phyloP scores from a whole-genome alignment of 2,113 vertebrate genomes.

The Dolichotis patagonum region DNA sequence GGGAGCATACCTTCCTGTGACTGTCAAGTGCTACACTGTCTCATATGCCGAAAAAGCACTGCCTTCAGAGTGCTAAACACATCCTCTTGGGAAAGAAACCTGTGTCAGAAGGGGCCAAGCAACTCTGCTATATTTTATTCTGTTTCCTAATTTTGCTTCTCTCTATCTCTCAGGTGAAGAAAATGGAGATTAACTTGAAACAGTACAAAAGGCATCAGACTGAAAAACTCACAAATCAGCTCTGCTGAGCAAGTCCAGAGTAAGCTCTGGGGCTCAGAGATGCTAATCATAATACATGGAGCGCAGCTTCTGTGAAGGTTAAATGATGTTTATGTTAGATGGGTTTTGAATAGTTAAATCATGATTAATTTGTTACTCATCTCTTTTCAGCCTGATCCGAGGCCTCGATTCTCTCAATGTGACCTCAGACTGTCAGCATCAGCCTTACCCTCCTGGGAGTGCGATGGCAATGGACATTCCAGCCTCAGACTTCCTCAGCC shows the following conservation, averaged over 20 bases:
- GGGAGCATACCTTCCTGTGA: neutral
- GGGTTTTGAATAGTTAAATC: neutral
- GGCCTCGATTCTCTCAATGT: neutral
- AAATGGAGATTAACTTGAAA: neutral
- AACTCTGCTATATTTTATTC: neutral
- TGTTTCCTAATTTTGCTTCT: neutral
- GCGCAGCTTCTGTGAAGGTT: neutral
- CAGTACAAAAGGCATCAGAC: neutral
- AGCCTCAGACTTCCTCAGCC: neutral
- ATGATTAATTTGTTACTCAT: neutral
- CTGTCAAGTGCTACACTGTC: neutral
- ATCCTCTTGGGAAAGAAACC: slow-evolving; percentile 29
- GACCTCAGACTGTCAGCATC: neutral
- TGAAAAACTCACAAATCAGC: neutral
- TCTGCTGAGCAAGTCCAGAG: neutral
- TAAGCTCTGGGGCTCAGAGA: neutral
- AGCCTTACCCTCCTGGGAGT: neutral
- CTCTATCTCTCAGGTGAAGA: neutral
- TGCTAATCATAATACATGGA: neutral
- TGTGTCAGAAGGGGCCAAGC: slow-evolving; percentile 28
- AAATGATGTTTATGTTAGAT: neutral
- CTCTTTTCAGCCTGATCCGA: neutral
- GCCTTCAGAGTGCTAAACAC: neutral
- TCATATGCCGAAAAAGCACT: slow-evolving; percentile 15
- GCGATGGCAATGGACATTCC: neutral